Percentiles rank a stretch among this genome's conserved stretches.
Conservation (phyloP, 2,113 vertebrate species). For the Blennius ocellaris region DNA sequence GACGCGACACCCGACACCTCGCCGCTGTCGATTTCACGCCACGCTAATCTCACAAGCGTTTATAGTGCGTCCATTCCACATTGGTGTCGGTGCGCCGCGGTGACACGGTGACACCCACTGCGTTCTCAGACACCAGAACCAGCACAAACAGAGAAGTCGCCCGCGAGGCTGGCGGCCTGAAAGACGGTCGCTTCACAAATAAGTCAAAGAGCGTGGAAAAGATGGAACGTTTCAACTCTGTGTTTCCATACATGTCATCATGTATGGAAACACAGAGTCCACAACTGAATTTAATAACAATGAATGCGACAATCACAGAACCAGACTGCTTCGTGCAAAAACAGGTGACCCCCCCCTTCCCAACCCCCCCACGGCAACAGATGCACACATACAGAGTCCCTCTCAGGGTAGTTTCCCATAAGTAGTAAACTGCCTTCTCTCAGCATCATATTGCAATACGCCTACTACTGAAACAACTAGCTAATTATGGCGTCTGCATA, state of each 20-base stretch:
- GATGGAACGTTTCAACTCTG: too few species aligned
- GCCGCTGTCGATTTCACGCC: not conserved
- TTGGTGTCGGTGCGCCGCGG: not conserved
- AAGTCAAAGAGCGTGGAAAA: slow-evolving; percentile 3
- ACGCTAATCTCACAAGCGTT: slow-evolving; percentile 16
- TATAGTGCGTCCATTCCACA: slow-evolving; percentile 21
- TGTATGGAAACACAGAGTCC: slow-evolving; percentile 21
- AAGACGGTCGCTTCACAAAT: not conserved
- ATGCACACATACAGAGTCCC: slow-evolving; percentile 14
- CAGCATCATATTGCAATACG: slow-evolving; percentile 69
- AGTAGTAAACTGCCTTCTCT: slow-evolving; percentile 24
- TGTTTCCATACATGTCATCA: too few species aligned
- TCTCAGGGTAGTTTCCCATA: slow-evolving; percentile 54
- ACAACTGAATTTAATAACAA: slow-evolving; percentile 15
- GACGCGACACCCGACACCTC: not conserved
- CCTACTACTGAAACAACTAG: slow-evolving; percentile 61
- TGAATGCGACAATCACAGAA: slow-evolving; percentile 3
- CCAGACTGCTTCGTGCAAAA: slow-evolving; percentile 26
- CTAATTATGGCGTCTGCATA: slow-evolving; percentile 74
- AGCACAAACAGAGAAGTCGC: slow-evolving; percentile 1
- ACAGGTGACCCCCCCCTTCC: slow-evolving; percentile 47
- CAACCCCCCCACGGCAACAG: slow-evolving; percentile 38
- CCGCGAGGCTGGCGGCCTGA: not conserved
- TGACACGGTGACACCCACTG: slow-evolving; percentile 3
- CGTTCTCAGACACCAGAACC: slow-evolving; percentile 22